Percentiles rank a stretch among this genome's conserved stretches.
Conservation (phyloP, 2,888 invertebrate species). For the Zhengitettix transpicula region DNA sequence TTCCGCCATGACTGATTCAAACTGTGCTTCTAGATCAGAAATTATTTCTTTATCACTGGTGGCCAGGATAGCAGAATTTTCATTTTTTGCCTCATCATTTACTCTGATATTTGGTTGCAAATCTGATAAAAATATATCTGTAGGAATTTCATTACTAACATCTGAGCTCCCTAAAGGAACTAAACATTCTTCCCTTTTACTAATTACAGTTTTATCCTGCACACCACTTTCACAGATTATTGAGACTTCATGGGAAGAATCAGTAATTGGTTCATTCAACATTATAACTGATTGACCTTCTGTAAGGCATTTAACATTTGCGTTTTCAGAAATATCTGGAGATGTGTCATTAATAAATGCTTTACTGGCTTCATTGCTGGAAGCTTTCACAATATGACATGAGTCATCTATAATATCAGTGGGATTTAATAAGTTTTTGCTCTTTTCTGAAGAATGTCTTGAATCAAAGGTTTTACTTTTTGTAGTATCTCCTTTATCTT, state of each 20-base stretch:
- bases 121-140: neutral
- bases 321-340: neutral
- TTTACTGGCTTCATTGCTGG: neutral
- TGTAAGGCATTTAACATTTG: neutral
- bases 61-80: neutral
- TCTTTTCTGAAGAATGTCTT: constrained; percentile 15
- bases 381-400: constrained; percentile 13
- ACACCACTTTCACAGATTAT: no score
- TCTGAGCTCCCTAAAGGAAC: neutral
- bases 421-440: neutral
- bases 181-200: neutral
- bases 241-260: neutral
- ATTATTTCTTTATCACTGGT: constrained; percentile 11
- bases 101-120: neutral
- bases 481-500: constrained; percentile 18
- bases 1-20: constrained; percentile 42
- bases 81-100: neutral
- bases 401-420: neutral
- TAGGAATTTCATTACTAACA: neutral
- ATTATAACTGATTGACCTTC: neutral
- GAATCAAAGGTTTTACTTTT: constrained; percentile 21
- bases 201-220: neutral
- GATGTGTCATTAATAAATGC: neutral
- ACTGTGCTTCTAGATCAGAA: constrained; percentile 31
- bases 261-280: neutral